phyloP scores from a whole-genome alignment of 2,888 invertebrate species.

The Hirtodrosophila cameraria region DNA sequence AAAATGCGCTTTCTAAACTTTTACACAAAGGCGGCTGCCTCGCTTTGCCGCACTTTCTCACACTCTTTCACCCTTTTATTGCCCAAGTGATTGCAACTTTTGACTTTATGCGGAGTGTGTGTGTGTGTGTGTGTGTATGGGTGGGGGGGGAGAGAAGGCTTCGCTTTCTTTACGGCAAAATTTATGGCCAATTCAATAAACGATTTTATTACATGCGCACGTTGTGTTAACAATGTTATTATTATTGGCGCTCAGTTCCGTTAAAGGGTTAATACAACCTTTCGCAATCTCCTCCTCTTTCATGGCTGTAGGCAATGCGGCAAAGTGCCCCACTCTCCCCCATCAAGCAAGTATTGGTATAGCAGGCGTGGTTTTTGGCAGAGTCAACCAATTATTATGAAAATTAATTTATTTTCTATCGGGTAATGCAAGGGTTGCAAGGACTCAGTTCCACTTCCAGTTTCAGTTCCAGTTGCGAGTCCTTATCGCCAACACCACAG shows the following conservation, averaged over 20 bases:
- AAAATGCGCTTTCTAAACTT: conserved; percentile 51
- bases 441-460: conserved; percentile 2
- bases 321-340: conserved; percentile 37
- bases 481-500: conserved; percentile 63
- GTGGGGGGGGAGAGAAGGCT: background rate
- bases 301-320: conserved; percentile 60
- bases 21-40: conserved; percentile 46
- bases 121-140: background rate
- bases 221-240: conserved; percentile 81
- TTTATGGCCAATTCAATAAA: conserved; percentile 82
- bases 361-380: background rate
- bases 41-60: background rate
- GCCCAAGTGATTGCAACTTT: conserved; percentile 67
- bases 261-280: conserved; percentile 42
- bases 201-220: conserved; percentile 81
- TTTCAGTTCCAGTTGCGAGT: conserved; percentile 23
- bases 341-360: no score
- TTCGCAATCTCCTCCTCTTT: background rate
- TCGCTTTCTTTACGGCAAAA: conserved; percentile 66
- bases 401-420: conserved; percentile 75
- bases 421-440: conserved; percentile 56
- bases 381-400: conserved; percentile 67
- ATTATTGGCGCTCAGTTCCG: conserved; percentile 68
- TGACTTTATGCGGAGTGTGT: conserved; percentile 68
- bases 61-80: conserved; percentile 1